phyloP scores from a whole-genome alignment of 2,797 vertebrate genomes.

The Cynopterus sphinx region DNA sequence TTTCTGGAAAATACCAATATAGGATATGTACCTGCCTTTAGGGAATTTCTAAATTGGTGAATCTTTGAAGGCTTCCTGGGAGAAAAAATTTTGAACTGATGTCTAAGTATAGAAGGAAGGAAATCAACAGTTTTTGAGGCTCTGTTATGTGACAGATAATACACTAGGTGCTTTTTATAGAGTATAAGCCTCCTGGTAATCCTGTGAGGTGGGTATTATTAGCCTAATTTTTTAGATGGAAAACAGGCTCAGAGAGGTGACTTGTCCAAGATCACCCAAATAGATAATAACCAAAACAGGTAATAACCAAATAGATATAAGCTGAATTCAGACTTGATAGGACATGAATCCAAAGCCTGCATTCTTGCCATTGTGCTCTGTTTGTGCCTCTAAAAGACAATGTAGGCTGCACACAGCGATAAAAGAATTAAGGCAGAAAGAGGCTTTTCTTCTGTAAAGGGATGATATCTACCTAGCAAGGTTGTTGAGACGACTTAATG shows the following conservation, averaged over 20 bases:
- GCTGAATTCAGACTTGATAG: background rate
- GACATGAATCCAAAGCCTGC: background rate
- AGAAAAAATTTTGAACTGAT: background rate
- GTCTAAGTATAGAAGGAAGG: background rate
- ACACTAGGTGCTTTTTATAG: background rate
- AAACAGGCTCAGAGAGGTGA: background rate
- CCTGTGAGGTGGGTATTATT: background rate
- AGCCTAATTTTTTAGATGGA: background rate
- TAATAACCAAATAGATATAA: background rate
- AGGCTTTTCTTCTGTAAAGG: background rate
- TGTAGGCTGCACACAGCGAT: rapidly evolving
- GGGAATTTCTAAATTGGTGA: background rate
- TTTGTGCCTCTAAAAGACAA: background rate
- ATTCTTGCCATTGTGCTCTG: background rate
- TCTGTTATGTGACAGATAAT: background rate
- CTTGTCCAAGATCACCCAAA: background rate
- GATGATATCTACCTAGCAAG: background rate
- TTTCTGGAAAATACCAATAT: background rate
- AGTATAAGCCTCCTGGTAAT: background rate
- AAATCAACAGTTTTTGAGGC: background rate
- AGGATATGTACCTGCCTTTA: background rate
- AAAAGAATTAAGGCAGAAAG: background rate
- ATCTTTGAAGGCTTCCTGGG: background rate
- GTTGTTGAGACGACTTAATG: background rate
- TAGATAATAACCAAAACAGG: background rate